Evolutionary conservation across 2,113 vertebrate species (phyloP).

Genomic region (Gymnorhina tibicen): DNA sequence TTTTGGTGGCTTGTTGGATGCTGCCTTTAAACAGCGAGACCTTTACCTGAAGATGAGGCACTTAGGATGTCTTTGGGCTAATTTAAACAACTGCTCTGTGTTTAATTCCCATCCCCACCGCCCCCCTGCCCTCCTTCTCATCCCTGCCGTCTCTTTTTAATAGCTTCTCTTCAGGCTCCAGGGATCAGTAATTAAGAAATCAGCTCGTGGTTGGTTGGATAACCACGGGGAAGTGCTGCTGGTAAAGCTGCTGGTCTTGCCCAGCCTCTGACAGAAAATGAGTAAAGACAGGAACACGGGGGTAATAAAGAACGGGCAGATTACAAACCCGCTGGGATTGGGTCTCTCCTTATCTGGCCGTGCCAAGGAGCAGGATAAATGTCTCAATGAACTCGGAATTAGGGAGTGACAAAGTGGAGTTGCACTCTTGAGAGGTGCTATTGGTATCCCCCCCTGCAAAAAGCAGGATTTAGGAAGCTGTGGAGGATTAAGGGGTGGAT

Average conservation of each 20-base stretch:
- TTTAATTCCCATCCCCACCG: neutral
- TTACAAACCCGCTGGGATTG: neutral
- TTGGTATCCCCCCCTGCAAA: neutral
- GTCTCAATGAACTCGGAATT: neutral
- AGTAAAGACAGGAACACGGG: neutral
- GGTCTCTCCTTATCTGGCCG: neutral
- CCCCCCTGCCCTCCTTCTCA: neutral
- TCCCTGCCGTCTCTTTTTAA: neutral
- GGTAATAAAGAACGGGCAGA: neutral
- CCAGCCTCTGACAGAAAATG: neutral
- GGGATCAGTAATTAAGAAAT: slow-evolving; percentile 21
- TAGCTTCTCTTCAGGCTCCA: neutral
- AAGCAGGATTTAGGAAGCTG: neutral
- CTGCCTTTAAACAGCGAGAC: neutral
- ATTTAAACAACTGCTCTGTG: neutral
- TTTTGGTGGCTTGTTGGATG: neutral
- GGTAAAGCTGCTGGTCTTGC: neutral
- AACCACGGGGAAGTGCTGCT: neutral
- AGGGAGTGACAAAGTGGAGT: neutral
- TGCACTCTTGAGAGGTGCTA: neutral
- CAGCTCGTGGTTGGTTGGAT: neutral
- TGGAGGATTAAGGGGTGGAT: neutral
- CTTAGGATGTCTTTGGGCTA: neutral
- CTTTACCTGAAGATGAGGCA: neutral
- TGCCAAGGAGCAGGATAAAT: neutral